phyloP scores from a whole-genome alignment of 2,113 vertebrate species.

The Phocoena sinus region DNA sequence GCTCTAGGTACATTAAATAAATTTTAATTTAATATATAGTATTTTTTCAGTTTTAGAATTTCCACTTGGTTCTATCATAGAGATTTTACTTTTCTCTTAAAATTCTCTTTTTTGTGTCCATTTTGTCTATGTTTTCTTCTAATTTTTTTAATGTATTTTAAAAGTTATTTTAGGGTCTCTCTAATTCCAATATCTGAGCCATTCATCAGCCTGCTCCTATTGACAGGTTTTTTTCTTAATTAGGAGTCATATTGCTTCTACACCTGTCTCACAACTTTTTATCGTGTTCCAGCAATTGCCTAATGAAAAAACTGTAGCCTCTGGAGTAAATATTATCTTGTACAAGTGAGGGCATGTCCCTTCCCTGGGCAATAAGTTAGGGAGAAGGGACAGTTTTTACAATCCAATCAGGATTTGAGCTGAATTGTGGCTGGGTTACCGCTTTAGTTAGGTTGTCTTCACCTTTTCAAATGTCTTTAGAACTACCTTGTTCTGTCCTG shows the following conservation, averaged over 20 bases:
- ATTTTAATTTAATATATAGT: not conserved
- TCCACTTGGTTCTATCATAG: not conserved
- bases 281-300: not conserved
- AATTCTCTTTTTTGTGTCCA: not conserved
- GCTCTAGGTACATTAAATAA: not conserved
- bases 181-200: not conserved
- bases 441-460: not conserved
- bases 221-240: not conserved
- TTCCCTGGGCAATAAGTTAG: not conserved
- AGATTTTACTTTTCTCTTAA: not conserved
- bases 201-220: not conserved
- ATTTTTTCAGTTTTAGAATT: not conserved
- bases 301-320: not conserved
- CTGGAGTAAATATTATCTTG: not conserved
- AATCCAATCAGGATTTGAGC: not conserved
- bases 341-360: not conserved
- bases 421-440: not conserved
- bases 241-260: not conserved
- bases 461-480: not conserved
- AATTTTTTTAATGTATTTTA: not conserved
- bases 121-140: not conserved
- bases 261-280: not conserved
- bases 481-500: not conserved
- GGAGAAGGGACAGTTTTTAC: accelerated
- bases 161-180: not conserved